Conservation (phyloP, 2,888 invertebrate genomes). For the Entomobrya proxima region DNA sequence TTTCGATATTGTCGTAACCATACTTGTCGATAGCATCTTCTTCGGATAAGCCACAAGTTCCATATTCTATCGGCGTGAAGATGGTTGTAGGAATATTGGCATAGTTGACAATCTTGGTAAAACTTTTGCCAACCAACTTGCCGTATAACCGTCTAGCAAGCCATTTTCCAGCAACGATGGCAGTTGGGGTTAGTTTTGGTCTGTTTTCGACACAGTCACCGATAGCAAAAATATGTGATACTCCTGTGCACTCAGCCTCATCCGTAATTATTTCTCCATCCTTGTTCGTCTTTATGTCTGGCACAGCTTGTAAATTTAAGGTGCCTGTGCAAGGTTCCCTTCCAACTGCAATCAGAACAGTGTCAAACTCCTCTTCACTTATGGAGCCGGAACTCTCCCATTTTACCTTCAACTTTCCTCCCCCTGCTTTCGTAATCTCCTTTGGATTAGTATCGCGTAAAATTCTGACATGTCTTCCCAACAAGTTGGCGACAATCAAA, state of each 20-base stretch:
- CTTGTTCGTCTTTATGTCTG: conserved; percentile 66
- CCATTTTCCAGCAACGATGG: conserved; percentile 80
- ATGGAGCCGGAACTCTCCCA: not conserved
- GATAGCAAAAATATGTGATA: conserved; percentile 80
- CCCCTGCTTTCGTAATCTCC: conserved; percentile 77
- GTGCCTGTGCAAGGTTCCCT: conserved; percentile 79
- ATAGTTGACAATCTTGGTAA: conserved; percentile 77
- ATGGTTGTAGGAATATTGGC: conserved; percentile 81
- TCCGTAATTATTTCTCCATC: conserved; percentile 58
- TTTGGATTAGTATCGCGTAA: conserved; percentile 78
- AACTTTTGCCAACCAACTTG: not conserved
- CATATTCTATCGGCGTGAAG: conserved; percentile 82
- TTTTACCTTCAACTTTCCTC: conserved; percentile 72
- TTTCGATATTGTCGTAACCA: conserved; percentile 80
- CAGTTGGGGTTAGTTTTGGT: conserved; percentile 80
- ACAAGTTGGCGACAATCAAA: conserved; percentile 79
- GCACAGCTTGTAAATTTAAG: conserved; percentile 76
- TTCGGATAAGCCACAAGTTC: conserved; percentile 81
- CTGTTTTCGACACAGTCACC: conserved; percentile 81
- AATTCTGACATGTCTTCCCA: conserved; percentile 79
- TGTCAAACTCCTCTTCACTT: conserved; percentile 78
- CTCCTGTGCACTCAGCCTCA: conserved; percentile 38
- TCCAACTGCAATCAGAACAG: conserved; percentile 81
- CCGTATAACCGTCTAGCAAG: conserved; percentile 77
- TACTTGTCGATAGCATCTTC: conserved; percentile 79